These are phyloP conservation scores for Cygnus olor DNA, from an alignment of 2,797 vertebrate genomes.

Conservation along the genomic window DNA sequence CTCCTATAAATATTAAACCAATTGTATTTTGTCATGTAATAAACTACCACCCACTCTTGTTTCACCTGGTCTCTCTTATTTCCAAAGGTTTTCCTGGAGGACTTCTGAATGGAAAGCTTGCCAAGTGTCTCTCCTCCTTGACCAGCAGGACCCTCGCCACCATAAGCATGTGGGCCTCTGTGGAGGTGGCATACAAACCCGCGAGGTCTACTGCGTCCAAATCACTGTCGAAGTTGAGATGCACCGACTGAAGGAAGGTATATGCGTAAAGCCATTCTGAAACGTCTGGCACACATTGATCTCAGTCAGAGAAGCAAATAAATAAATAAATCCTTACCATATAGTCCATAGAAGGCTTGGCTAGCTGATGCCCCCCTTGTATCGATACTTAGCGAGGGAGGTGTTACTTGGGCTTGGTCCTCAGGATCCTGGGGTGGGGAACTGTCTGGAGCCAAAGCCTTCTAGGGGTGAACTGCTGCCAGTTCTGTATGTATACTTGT, in stretches of 20 bases:
- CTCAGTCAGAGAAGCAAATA: neutral
- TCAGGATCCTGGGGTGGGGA: neutral
- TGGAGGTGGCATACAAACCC: conserved; percentile 91
- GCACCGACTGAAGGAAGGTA: conserved; percentile 88
- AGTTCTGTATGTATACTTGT: neutral
- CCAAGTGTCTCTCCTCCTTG: conserved; percentile 84
- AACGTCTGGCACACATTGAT: neutral
- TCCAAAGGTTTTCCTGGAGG: conserved; percentile 90
- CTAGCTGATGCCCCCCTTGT: neutral
- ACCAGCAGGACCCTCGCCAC: conserved; percentile 81
- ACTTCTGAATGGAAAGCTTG: conserved; percentile 92
- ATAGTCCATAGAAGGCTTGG: neutral
- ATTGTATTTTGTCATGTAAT: neutral
- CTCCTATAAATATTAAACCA: neutral
- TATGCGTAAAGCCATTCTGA: neutral
- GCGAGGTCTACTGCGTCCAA: conserved; percentile 91
- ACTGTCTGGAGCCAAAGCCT: neutral
- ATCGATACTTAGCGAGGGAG: fast-evolving
- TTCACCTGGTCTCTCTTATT: conserved; percentile 40
- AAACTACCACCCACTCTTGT: neutral
- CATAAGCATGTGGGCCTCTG: conserved; percentile 80
- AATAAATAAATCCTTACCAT: neutral
- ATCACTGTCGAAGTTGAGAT: conserved; percentile 66
- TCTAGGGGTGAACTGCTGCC: neutral
- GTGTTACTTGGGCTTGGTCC: neutral